These are phyloP conservation scores for Heliconius hermathena DNA, from an alignment of 1,140 invertebrate genomes.

Conservation along the genomic window DNA sequence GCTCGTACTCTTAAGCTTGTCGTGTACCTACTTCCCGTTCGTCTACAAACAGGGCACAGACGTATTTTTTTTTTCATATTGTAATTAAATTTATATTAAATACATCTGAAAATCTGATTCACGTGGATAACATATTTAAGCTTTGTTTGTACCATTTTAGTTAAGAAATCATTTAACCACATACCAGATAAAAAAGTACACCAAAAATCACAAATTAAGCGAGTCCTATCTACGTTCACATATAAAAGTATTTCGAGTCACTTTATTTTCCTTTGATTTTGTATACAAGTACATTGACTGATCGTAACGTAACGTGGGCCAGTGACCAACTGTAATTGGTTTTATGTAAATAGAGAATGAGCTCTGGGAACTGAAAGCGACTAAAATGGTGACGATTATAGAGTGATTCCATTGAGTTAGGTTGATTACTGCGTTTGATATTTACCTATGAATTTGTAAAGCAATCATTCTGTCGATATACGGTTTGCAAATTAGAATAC, in stretches of 20 bases:
- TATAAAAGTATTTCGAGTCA: slow-evolving; percentile 27
- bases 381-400: slow-evolving; percentile 30
- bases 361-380: slow-evolving; percentile 33
- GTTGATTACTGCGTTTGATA: slow-evolving; percentile 10
- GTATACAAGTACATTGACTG: too few species aligned
- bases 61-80: too few species aligned
- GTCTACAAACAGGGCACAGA: too few species aligned
- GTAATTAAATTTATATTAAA: too few species aligned
- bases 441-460: slow-evolving; percentile 13
- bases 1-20: too few species aligned
- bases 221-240: background rate
- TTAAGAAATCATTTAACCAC: too few species aligned
- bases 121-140: too few species aligned
- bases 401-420: background rate
- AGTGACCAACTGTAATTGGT: slow-evolving; percentile 58
- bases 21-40: too few species aligned
- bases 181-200: too few species aligned
- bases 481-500: slow-evolving; percentile 3
- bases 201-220: background rate
- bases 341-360: slow-evolving; percentile 66
- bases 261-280: slow-evolving; percentile 43
- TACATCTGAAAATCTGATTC: too few species aligned
- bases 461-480: background rate
- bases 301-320: slow-evolving; percentile 29
- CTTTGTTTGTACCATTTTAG: too few species aligned